Evolutionary conservation across 2,888 invertebrate genomes (phyloP).

Genomic region (Formica aserva): DNA sequence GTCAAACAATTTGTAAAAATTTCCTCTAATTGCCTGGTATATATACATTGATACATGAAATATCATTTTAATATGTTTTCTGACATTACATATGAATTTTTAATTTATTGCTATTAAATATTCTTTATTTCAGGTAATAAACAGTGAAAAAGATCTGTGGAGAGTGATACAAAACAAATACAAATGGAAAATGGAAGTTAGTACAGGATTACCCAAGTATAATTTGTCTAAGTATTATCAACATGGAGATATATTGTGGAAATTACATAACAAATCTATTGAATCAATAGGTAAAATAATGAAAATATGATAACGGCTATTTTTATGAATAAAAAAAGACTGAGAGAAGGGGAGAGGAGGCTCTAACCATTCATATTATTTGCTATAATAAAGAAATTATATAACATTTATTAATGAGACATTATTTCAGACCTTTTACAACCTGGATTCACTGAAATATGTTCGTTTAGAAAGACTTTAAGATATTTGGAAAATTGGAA

Average conservation of each 20-base stretch:
- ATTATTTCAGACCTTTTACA: slow-evolving; percentile 78
- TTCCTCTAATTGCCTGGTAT: background rate
- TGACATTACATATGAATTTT: background rate
- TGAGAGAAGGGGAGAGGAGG: rapidly evolving
- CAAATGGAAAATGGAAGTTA: slow-evolving; percentile 74
- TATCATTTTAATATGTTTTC: background rate
- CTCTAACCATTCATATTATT: too few species aligned
- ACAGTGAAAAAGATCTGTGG: slow-evolving; percentile 72
- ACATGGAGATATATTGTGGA: slow-evolving; percentile 79
- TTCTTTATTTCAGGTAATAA: slow-evolving; percentile 66
- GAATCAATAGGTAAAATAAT: slow-evolving; percentile 77
- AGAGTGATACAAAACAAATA: slow-evolving; percentile 69
- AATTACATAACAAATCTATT: slow-evolving; percentile 72
- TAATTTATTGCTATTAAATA: slow-evolving; percentile 17
- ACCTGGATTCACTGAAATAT: slow-evolving; percentile 80
- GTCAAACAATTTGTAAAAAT: background rate
- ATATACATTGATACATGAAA: background rate
- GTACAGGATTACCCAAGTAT: slow-evolving; percentile 63
- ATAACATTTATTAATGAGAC: slow-evolving; percentile 16
- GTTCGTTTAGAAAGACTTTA: slow-evolving; percentile 83
- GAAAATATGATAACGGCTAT: background rate
- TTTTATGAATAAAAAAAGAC: background rate
- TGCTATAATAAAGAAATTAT: background rate
- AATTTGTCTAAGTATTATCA: slow-evolving; percentile 75
- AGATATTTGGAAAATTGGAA: slow-evolving; percentile 86